A percentile compares a stretch with the other conserved stretches of the same genome.
Evolutionary conservation across 1,140 invertebrate species (phyloP).

Genomic region (Adoxophyes honmai): DNA sequence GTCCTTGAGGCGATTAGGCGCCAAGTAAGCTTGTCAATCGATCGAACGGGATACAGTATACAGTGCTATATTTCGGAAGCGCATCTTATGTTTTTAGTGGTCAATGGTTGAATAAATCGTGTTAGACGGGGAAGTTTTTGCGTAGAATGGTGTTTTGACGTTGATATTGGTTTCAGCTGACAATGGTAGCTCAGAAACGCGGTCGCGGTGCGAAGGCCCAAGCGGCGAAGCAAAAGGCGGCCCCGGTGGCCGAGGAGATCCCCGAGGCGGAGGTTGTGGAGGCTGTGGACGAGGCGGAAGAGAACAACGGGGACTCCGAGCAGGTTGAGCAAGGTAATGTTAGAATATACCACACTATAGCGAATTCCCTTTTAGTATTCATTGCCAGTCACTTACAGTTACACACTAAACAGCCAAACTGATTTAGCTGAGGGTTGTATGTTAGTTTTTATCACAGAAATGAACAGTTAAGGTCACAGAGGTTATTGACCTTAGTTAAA

Average conservation of each 20-base stretch:
- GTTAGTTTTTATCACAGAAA: too few species aligned
- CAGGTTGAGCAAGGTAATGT: conserved; percentile 12
- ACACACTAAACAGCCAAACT: too few species aligned
- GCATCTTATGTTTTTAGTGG: conserved; percentile 20
- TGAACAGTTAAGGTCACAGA: too few species aligned
- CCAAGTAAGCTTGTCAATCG: conserved; percentile 36
- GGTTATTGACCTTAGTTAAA: too few species aligned
- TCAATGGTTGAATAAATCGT: too few species aligned
- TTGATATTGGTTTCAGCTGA: conserved; percentile 17
- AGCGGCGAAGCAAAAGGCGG: conserved; percentile 48
- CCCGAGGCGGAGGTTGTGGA: conserved; percentile 41
- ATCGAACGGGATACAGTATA: too few species aligned
- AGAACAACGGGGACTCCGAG: conserved; percentile 58
- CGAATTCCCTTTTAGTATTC: too few species aligned
- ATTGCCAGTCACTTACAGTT: too few species aligned
- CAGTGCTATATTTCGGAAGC: conserved; percentile 25
- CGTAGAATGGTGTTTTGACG: background rate
- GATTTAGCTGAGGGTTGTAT: too few species aligned
- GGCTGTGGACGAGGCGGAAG: conserved; percentile 40
- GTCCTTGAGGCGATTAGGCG: conserved; percentile 57
- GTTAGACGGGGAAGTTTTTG: conserved; percentile 26
- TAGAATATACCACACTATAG: too few species aligned
- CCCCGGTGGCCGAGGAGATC: conserved; percentile 33
- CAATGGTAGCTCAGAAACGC: conserved; percentile 66
- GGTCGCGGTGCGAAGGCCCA: conserved; percentile 63